Evolutionary conservation across 1,140 invertebrate species (phyloP).

Genomic region (Zaprionus davidi): DNA sequence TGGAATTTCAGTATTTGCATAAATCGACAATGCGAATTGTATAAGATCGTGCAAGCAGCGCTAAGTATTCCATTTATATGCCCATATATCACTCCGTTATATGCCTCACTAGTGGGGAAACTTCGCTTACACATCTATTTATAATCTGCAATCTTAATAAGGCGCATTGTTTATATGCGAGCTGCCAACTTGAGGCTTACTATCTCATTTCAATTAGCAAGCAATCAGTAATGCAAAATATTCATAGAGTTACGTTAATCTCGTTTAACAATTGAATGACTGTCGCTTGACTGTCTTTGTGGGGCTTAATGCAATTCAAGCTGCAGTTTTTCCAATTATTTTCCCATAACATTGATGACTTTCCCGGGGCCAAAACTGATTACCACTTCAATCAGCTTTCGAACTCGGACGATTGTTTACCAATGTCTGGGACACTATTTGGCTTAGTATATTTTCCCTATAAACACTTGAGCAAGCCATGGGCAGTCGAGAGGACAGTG

Average conservation of each 20-base stretch:
- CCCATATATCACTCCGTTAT: neutral
- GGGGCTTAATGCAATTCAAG: neutral
- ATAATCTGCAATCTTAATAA: neutral
- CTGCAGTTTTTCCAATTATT: conserved; percentile 18
- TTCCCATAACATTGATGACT: conserved; percentile 5
- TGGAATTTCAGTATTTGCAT: neutral
- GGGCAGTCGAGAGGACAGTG: neutral
- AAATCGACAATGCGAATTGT: neutral
- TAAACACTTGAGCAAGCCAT: conserved; percentile 64
- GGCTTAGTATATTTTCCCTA: conserved; percentile 65
- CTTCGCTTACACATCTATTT: neutral
- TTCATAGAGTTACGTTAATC: neutral
- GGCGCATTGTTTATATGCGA: neutral
- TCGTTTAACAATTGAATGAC: neutral
- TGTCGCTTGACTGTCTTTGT: neutral
- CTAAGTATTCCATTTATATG: neutral
- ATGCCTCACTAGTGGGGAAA: no score
- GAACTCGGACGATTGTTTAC: conserved; percentile 47
- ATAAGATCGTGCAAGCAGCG: neutral
- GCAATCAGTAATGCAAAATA: neutral
- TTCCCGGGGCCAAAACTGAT: conserved; percentile 16
- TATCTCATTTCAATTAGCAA: neutral
- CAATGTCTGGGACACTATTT: conserved; percentile 68
- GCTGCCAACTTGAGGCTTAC: neutral
- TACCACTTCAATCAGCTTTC: conserved; percentile 4